A percentile compares a stretch with the other conserved stretches of the same genome.
These are phyloP conservation scores for Oreohelix idahoensis DNA, from an alignment of 1,140 invertebrate species.

Conservation along the genomic window DNA sequence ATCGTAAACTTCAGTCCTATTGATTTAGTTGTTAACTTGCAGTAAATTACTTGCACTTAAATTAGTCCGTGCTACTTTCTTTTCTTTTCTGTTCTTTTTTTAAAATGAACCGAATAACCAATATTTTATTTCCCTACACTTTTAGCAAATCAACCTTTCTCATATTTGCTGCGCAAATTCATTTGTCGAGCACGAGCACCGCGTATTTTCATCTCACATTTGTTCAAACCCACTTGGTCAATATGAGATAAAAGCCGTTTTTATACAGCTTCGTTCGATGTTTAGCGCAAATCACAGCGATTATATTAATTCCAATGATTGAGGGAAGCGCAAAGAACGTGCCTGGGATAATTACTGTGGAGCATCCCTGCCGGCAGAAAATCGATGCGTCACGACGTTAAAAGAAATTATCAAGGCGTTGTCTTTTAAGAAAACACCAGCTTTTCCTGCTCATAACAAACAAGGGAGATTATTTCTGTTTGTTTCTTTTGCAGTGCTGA, in stretches of 20 bases:
- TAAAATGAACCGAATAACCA: background rate
- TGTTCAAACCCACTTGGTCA: background rate
- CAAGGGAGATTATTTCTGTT: background rate
- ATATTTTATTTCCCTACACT: background rate
- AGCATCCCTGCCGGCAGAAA: background rate
- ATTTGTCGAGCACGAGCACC: background rate
- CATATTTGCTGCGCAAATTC: background rate
- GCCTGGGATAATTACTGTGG: background rate
- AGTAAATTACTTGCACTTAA: too few species aligned
- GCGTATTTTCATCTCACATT: background rate
- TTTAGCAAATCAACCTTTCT: background rate
- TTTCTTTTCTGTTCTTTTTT: too few species aligned
- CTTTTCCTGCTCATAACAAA: background rate
- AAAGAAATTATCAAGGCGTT: slow-evolving; percentile 12
- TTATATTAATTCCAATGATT: slow-evolving; percentile 4
- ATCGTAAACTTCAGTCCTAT: background rate
- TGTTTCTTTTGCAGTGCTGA: background rate
- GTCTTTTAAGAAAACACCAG: background rate
- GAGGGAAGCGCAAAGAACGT: background rate
- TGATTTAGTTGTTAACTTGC: too few species aligned
- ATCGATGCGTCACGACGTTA: background rate
- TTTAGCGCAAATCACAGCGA: slow-evolving; percentile 9
- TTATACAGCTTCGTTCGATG: background rate
- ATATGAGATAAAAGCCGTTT: slow-evolving; percentile 6
- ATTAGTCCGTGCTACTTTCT: too few species aligned